Conservation (phyloP, 2,888 invertebrate genomes). For the Tryphoninae sp. region DNA sequence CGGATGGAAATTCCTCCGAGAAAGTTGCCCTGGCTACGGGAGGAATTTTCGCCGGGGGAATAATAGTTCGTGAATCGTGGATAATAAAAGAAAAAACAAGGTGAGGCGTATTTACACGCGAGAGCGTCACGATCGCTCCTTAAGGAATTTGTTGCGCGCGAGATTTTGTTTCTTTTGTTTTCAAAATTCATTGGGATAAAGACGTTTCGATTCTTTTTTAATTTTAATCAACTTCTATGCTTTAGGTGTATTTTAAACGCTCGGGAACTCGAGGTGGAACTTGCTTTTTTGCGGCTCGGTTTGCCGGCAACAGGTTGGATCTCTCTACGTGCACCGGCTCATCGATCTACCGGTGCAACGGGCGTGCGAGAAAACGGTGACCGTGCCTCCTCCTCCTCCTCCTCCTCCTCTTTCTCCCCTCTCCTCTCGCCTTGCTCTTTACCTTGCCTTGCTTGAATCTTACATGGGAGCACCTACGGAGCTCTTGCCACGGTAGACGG, state of each 20-base stretch:
- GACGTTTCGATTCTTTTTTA: too few relatives aligned
- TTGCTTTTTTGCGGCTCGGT: conserved; percentile 17
- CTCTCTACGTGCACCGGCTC: conserved; percentile 11
- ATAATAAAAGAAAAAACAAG: not conserved
- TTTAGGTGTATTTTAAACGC: too few relatives aligned
- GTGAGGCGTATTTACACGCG: conserved; percentile 44
- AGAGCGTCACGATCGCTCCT: conserved; percentile 25
- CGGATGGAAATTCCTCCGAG: conserved; percentile 49
- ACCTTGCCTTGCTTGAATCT: conserved; percentile 29
- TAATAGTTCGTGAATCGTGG: conserved; percentile 43
- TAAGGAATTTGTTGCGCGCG: too few relatives aligned
- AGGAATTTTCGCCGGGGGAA: conserved; percentile 38
- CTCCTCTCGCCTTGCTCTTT: too few relatives aligned
- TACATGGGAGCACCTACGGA: conserved; percentile 39
- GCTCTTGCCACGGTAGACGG: conserved; percentile 41
- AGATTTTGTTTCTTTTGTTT: too few relatives aligned
- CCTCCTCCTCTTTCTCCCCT: too few relatives aligned
- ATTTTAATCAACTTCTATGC: too few relatives aligned
- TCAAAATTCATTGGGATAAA: too few relatives aligned
- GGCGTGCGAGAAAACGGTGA: conserved; percentile 68
- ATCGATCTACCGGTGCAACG: conserved; percentile 50
- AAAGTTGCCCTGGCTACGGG: conserved; percentile 49
- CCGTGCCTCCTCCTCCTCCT: conserved; percentile 70
- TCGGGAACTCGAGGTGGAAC: too few relatives aligned
- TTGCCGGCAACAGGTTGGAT: conserved; percentile 42